These are phyloP conservation scores for Gasterosteus aculeatus DNA, from an alignment of 2,113 vertebrate species.

Conservation along the genomic window DNA sequence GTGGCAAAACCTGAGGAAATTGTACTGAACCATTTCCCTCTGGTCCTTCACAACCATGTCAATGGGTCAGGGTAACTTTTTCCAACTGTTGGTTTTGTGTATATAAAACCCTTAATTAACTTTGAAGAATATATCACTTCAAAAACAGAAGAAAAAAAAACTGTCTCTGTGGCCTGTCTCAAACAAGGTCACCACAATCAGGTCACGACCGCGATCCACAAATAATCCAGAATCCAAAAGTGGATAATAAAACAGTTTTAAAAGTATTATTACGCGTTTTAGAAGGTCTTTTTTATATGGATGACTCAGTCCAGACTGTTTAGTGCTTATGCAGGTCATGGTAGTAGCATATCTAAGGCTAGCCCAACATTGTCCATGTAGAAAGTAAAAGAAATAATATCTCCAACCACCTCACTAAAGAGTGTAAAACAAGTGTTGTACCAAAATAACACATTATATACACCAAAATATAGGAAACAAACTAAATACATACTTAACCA, in stretches of 20 bases:
- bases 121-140: too few species aligned
- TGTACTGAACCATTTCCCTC: not conserved
- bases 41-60: too few species aligned
- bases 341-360: not conserved
- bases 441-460: not conserved
- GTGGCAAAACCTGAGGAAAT: not conserved
- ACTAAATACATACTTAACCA: not conserved
- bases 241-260: not conserved
- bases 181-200: not conserved
- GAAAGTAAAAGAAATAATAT: not conserved
- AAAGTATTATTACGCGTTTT: not conserved
- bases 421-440: not conserved
- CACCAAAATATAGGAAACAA: too few species aligned
- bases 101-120: not conserved
- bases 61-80: not conserved
- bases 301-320: not conserved
- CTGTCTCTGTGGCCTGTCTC: not conserved
- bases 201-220: not conserved
- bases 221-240: not conserved
- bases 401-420: not conserved
- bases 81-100: not conserved
- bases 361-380: not conserved
- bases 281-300: not conserved
- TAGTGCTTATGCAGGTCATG: not conserved
- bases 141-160: too few species aligned